Evolutionary conservation across 2,113 vertebrate species (phyloP).

Genomic region (Muntiacus reevesi): DNA sequence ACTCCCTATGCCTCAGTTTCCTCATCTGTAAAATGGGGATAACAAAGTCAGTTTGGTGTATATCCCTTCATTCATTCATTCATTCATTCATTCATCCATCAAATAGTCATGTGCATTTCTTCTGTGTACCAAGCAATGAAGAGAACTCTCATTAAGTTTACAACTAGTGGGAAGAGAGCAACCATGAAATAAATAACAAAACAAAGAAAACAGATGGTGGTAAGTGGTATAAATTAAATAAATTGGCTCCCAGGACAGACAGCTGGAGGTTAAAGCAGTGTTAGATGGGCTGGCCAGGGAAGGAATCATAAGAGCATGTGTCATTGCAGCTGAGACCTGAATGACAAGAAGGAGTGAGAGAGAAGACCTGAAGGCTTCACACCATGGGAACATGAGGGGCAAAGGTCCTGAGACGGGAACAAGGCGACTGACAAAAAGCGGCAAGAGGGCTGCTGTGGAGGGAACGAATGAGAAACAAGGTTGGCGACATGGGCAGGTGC

Average conservation of each 20-base stretch:
- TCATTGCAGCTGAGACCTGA: not conserved
- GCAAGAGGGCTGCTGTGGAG: not conserved
- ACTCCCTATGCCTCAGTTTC: not conserved
- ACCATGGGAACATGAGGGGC: not conserved
- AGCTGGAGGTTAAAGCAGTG: not conserved
- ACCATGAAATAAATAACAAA: not conserved
- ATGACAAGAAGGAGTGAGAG: not conserved
- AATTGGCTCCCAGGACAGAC: not conserved
- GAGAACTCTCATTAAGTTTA: not conserved
- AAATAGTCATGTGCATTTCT: not conserved
- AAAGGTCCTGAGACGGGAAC: not conserved
- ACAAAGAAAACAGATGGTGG: not conserved
- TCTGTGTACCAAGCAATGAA: not conserved
- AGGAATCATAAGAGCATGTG: not conserved
- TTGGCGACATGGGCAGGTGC: not conserved
- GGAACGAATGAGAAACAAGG: not conserved
- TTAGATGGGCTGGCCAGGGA: not conserved
- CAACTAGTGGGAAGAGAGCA: not conserved
- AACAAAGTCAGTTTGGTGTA: not conserved
- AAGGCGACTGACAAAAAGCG: not conserved
- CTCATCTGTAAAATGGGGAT: not conserved
- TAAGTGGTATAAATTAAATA: not conserved
- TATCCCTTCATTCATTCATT: not conserved
- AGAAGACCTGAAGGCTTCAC: not conserved
- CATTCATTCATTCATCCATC: not conserved